phyloP scores from a whole-genome alignment of 64 coral and sea anemone genomes.

The Montipora foliosa region DNA sequence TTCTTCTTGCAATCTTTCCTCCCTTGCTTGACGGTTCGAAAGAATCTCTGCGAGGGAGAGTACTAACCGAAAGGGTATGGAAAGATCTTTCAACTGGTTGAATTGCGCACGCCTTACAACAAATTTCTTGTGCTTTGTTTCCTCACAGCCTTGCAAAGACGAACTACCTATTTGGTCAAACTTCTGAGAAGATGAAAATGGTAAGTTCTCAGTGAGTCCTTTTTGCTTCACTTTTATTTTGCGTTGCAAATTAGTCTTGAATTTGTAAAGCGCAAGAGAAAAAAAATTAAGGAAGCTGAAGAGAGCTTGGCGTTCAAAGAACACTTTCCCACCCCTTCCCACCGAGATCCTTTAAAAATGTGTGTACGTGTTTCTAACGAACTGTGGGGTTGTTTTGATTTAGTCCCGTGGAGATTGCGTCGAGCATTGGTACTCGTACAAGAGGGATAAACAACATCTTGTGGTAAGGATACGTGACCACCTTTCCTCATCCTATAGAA shows the following conservation, averaged over 20 bases:
- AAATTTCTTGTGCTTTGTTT: neutral
- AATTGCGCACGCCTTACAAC: too few relatives aligned
- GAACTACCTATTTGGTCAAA: neutral
- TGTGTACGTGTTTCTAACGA: neutral
- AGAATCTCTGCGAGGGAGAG: too few relatives aligned
- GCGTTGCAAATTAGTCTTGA: too few relatives aligned
- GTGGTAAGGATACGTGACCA: neutral
- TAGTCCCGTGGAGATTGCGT: slow-evolving; percentile 12
- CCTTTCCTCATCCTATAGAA: too few relatives aligned
- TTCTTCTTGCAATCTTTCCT: too few relatives aligned
- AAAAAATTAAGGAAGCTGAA: too few relatives aligned
- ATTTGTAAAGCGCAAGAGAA: too few relatives aligned
- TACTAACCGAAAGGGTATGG: too few relatives aligned
- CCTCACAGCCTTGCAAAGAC: neutral
- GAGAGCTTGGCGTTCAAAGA: too few relatives aligned
- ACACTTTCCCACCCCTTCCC: too few relatives aligned
- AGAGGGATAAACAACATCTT: neutral
- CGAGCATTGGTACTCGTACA: slow-evolving; percentile 39
- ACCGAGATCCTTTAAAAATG: neutral
- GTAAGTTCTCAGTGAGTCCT: neutral
- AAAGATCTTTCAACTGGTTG: too few relatives aligned
- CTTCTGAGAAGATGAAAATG: neutral
- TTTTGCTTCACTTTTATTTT: neutral
- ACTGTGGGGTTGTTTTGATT: neutral
- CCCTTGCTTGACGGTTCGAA: too few relatives aligned